These are phyloP conservation scores for Ochotona curzoniae DNA, from an alignment of 2,113 vertebrate genomes.

Conservation along the genomic window DNA sequence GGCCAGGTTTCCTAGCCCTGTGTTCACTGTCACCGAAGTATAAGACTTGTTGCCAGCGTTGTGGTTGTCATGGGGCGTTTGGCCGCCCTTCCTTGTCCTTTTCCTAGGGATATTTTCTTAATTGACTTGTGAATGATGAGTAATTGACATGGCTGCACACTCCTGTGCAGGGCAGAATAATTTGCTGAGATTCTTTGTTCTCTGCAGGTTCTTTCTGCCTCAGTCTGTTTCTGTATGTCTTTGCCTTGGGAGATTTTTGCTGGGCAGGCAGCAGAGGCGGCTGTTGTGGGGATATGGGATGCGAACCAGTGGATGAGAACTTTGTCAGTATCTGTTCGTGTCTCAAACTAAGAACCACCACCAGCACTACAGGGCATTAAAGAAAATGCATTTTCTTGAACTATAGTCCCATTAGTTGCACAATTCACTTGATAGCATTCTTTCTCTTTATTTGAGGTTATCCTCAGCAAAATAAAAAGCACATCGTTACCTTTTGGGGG, in stretches of 20 bases:
- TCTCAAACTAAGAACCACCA: too few relatives aligned
- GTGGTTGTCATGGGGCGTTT: not conserved
- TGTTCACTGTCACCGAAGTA: not conserved
- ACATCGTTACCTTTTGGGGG: not conserved
- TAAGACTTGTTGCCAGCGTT: not conserved
- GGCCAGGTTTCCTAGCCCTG: not conserved
- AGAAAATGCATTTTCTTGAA: not conserved
- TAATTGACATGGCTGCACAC: not conserved
- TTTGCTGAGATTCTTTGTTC: not conserved
- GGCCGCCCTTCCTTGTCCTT: not conserved
- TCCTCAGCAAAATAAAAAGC: constrained; percentile 19
- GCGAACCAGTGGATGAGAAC: too few relatives aligned
- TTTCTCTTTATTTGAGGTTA: constrained; percentile 27
- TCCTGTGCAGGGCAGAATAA: not conserved
- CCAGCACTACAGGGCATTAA: too few relatives aligned
- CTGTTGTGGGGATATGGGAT: too few relatives aligned
- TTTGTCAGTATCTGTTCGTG: too few relatives aligned
- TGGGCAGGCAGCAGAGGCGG: not conserved
- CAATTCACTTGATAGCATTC: not conserved
- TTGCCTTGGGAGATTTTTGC: not conserved
- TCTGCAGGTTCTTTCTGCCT: not conserved
- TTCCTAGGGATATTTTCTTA: constrained; percentile 41
- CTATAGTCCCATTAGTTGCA: not conserved
- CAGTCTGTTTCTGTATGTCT: not conserved
- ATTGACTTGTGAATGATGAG: not conserved